phyloP scores from a whole-genome alignment of 2,113 vertebrate genomes.

The Eubucco bourcierii region DNA sequence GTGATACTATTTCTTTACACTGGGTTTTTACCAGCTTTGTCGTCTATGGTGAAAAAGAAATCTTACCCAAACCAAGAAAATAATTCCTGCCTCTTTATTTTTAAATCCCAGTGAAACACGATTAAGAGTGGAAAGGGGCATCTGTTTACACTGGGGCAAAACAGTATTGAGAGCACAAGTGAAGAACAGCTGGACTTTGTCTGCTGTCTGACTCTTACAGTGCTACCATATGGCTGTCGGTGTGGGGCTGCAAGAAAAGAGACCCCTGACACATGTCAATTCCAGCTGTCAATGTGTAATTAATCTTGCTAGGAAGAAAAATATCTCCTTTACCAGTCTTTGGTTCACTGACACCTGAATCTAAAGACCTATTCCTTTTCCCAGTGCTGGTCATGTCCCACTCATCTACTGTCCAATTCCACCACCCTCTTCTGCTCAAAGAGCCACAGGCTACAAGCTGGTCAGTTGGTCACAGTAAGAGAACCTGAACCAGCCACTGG shows the following conservation, averaged over 20 bases:
- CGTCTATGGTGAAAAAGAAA: not conserved
- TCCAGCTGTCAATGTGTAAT: conserved; percentile 15
- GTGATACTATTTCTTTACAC: not conserved
- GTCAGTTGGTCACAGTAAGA: not conserved
- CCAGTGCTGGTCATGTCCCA: not conserved
- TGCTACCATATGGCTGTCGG: not conserved
- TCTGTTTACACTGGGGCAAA: not conserved
- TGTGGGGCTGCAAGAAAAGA: not conserved
- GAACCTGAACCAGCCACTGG: not conserved
- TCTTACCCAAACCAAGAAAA: not conserved
- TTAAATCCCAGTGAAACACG: not conserved
- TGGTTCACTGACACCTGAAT: not conserved
- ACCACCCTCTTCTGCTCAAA: not conserved
- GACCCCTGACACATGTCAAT: not conserved
- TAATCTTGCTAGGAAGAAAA: not conserved
- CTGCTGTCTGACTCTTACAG: not conserved
- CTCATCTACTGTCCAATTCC: not conserved
- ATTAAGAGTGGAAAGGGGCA: not conserved
- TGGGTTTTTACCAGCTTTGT: not conserved
- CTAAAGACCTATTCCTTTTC: not conserved
- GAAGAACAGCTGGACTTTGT: not conserved
- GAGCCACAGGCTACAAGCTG: not conserved
- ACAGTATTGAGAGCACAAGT: not conserved
- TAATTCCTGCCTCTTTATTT: not conserved
- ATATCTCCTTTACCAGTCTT: not conserved